A percentile compares a stretch with the other conserved stretches of the same genome.
Evolutionary conservation across 2,113 vertebrate species (phyloP).

Genomic region (Corapipo altera): DNA sequence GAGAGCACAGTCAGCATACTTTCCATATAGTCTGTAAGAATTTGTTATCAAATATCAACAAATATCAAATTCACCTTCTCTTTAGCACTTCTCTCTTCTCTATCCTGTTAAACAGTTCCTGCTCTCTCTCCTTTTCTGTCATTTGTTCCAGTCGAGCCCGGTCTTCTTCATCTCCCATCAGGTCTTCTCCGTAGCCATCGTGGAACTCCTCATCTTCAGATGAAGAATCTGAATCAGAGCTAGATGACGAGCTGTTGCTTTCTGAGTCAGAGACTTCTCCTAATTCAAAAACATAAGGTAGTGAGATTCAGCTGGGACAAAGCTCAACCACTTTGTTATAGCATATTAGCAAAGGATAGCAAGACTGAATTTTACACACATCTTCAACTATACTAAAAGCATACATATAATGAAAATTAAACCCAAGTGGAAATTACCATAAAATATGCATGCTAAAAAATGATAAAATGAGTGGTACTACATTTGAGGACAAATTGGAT

Average conservation of each 20-base stretch:
- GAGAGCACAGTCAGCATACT: background rate
- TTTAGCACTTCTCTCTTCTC: constrained; percentile 98
- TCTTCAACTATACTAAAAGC: background rate
- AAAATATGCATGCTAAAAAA: background rate
- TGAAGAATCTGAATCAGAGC: constrained; percentile 93
- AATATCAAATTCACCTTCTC: constrained; percentile 82
- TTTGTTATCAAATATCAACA: background rate
- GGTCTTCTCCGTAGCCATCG: constrained; percentile 95
- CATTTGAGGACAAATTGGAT: background rate
- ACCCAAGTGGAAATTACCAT: background rate
- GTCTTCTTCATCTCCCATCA: constrained; percentile 98
- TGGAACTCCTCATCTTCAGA: constrained; percentile 97
- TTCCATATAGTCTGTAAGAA: background rate
- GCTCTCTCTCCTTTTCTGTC: constrained; percentile 97
- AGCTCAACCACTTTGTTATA: background rate
- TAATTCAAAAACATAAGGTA: constrained; percentile 57
- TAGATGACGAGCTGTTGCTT: constrained; percentile 96
- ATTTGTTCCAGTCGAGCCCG: constrained; percentile 95
- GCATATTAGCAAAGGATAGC: background rate
- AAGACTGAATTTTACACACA: background rate
- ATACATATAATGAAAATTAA: background rate
- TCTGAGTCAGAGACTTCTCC: constrained; percentile 98
- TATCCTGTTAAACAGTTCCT: constrained; percentile 96
- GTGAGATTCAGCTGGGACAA: background rate
- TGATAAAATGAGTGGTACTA: background rate